A percentile compares a stretch with the other conserved stretches of the same genome.
Conservation (phyloP, 2,113 vertebrate species). For the Kobus ellipsiprymnus region DNA sequence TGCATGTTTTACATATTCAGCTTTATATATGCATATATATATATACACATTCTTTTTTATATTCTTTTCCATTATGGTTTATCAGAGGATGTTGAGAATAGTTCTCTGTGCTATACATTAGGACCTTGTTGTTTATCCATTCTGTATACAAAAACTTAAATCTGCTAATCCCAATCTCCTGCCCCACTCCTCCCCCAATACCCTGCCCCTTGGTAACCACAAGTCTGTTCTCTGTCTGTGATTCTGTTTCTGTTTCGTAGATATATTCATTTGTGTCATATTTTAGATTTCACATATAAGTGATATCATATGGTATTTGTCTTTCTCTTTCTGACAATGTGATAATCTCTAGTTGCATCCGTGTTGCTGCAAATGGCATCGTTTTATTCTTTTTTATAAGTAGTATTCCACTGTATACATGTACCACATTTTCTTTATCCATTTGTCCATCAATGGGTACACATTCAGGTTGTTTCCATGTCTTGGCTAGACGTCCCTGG, state of each 20-base stretch:
- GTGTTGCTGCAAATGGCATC: background rate
- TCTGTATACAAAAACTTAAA: background rate
- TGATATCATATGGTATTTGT: background rate
- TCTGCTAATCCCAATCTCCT: background rate
- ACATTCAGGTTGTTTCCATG: background rate
- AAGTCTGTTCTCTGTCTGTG: background rate
- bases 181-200: background rate
- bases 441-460: background rate
- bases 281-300: background rate
- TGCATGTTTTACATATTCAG: background rate
- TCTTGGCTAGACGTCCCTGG: background rate
- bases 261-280: background rate
- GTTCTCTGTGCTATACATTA: background rate
- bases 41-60: background rate
- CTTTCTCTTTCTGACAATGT: background rate
- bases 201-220: background rate
- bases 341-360: background rate
- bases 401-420: background rate
- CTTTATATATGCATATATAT: background rate
- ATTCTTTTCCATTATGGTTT: background rate
- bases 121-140: background rate
- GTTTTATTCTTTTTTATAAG: background rate
- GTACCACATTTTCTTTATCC: background rate
- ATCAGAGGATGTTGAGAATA: background rate
- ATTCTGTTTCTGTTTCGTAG: background rate